Evolutionary conservation across 2,797 vertebrate genomes (phyloP).

Genomic region (Pteropus rufus): DNA sequence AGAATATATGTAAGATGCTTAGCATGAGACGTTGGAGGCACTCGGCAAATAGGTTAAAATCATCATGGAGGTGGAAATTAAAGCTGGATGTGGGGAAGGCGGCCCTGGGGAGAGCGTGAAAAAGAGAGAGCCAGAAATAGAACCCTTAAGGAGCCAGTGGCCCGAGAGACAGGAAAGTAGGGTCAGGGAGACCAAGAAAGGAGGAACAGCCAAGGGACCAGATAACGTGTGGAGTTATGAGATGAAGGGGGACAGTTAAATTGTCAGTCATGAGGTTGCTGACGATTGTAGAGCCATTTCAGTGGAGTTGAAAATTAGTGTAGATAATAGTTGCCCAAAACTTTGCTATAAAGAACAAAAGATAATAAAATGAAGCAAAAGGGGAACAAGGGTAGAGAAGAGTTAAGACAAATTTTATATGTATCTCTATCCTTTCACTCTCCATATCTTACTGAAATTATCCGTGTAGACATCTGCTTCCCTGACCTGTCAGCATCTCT

Average conservation of each 20-base stretch:
- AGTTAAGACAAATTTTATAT: neutral
- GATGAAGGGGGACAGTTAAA: neutral
- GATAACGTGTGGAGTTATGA: neutral
- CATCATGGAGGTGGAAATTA: neutral
- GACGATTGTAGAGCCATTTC: neutral
- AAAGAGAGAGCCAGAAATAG: neutral
- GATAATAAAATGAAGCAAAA: neutral
- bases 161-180: neutral
- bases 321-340: neutral
- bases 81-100: neutral
- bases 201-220: neutral
- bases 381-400: neutral
- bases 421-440: neutral
- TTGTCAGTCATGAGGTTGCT: neutral
- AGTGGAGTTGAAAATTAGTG: neutral
- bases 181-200: neutral
- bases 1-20: neutral
- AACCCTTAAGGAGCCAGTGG: neutral
- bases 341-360: neutral
- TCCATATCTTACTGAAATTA: neutral
- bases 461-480: neutral
- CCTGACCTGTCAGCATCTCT: neutral
- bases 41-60: neutral
- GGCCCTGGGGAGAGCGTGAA: neutral
- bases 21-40: rapidly evolving